Base-by-base conservation (phyloP, 2,797 vertebrate genomes). In the Sebastes elongatus region DNA sequence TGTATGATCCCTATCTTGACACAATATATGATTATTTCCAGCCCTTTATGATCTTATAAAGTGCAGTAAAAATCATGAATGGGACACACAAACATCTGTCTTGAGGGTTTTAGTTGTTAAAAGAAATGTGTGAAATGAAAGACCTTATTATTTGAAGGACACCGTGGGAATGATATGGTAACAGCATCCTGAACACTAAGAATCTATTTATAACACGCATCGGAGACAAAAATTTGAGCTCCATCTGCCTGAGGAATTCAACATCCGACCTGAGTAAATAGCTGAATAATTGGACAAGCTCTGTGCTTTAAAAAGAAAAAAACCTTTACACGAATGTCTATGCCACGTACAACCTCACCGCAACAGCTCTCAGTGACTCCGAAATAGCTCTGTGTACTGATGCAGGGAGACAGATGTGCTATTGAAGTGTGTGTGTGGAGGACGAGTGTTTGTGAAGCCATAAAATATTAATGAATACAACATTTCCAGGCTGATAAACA, bases 401-500 rank as follows among this genome's bases (percentile, higher is more conserved):
- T 61, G 83, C 83, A 28, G 23, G 68, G 23, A 81, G 85, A 91
- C 89, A 86, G 82, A 91, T 87, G 86, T 89, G 85, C 67, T 61
- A 27, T 71, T 38, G 70, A 84, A 74, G 81, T 83, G 73, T 33
- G 25, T 33, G 33, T 71, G 75, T 14, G 27, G 35, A 72, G 78
- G 66, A 65, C 11, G 9, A 69, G 75, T 73, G 87, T 78, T 79
- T 81, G 88, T 77, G 80, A 85, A 83, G 61, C 77, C 53, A 83
- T 93, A 76, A 72, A 93, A 89, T 93, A 93, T 93, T 93, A 93
- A 93, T 91, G 92, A 92, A 88, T 70, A 76, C 74, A 80, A 86
- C 83, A 86, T 90, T 93, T 90, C 80, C 83, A 72, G 32, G 49
- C 67, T 86, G 86, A 90, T 91, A 88, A 92, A 92, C 83, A 91